Conservation (phyloP, 2,888 invertebrate genomes). For the Lasioglossum oenotherae region DNA sequence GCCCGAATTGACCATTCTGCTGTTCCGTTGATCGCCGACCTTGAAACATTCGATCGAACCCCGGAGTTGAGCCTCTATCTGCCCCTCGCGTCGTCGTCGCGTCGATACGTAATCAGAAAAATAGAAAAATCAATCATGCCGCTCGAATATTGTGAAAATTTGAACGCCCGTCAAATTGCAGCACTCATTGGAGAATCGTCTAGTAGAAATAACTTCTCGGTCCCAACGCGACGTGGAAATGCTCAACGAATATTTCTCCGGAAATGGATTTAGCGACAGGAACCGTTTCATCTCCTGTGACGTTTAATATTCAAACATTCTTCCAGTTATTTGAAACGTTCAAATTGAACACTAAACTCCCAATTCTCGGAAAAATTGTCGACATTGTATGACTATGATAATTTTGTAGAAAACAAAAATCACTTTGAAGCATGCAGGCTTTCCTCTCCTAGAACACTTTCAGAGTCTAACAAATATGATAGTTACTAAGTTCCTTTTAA, state of each 20-base stretch:
- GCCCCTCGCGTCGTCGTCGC: slow-evolving; percentile 20
- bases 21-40: slow-evolving; percentile 44
- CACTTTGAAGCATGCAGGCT: too few relatives aligned
- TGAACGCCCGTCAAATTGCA: not conserved
- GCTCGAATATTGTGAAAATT: not conserved
- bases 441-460: too few relatives aligned
- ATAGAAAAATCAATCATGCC: slow-evolving; percentile 5
- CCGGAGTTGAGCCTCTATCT: slow-evolving; percentile 33
- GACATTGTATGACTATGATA: not conserved
- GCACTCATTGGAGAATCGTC: not conserved
- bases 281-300: not conserved
- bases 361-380: not conserved
- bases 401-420: not conserved
- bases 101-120: slow-evolving; percentile 29
- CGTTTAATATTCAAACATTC: not conserved
- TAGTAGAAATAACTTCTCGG: not conserved
- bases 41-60: slow-evolving; percentile 63
- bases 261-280: not conserved
- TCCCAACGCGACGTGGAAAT: not conserved
- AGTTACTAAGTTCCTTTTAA: too few relatives aligned
- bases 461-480: too few relatives aligned
- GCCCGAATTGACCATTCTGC: slow-evolving; percentile 43
- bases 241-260: not conserved
- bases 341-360: not conserved
- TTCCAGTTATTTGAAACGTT: not conserved